Evolutionary conservation across 2,113 vertebrate genomes (phyloP).

Genomic region (Pteronura brasiliensis): DNA sequence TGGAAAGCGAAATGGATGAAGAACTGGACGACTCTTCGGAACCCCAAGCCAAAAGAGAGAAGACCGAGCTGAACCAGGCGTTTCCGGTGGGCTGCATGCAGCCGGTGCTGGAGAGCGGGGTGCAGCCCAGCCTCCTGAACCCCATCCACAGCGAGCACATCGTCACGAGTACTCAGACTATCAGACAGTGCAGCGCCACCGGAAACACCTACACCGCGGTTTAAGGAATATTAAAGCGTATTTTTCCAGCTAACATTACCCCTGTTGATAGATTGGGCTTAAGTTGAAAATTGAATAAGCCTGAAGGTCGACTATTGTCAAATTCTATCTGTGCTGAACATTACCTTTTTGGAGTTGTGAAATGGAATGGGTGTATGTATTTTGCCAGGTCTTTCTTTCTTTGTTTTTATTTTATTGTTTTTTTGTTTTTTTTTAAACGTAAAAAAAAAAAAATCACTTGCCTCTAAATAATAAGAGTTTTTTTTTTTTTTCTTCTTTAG

Average conservation of each 20-base stretch:
- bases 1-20: constrained; percentile 90
- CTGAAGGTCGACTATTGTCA: constrained; percentile 84
- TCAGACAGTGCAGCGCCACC: constrained; percentile 87
- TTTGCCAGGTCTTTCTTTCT: constrained; percentile 80
- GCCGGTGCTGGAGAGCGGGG: constrained; percentile 84
- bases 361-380: constrained; percentile 85
- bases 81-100: constrained; percentile 87
- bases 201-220: constrained; percentile 90
- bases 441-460: constrained; percentile 78
- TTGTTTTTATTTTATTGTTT: constrained; percentile 10
- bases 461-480: constrained; percentile 72
- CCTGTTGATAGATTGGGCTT: constrained; percentile 79
- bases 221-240: constrained; percentile 78
- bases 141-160: constrained; percentile 89
- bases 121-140: constrained; percentile 85
- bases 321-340: constrained; percentile 84
- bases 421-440: constrained; percentile 61
- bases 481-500: constrained; percentile 70
- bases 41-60: constrained; percentile 88
- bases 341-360: constrained; percentile 84
- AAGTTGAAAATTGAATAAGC: constrained; percentile 77
- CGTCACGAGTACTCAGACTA: constrained; percentile 86
- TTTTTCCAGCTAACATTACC: constrained; percentile 74
- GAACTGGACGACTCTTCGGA: constrained; percentile 88
- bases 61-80: constrained; percentile 85